Evolutionary conservation across 2,113 vertebrate genomes (phyloP).

Genomic region (Ramphastos sulfuratus): DNA sequence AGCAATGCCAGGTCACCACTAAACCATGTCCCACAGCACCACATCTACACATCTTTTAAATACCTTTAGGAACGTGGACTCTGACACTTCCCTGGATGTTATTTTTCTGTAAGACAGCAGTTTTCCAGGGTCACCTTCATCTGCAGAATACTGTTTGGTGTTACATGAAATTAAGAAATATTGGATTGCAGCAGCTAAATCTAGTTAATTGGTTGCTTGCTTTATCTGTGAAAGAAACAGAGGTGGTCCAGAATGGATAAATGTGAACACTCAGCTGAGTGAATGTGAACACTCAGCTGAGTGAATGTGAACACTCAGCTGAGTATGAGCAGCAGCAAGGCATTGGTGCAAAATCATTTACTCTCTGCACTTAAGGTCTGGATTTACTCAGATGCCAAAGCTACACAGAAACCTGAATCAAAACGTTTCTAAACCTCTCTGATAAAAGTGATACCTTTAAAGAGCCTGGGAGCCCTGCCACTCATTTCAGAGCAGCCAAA

Average conservation of each 20-base stretch:
- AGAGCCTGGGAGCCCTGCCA: not conserved
- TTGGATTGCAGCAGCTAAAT: not conserved
- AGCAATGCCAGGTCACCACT: too few relatives aligned
- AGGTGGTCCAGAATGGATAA: not conserved
- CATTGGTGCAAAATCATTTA: not conserved
- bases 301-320: not conserved
- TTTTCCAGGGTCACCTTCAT: not conserved
- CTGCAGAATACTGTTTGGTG: not conserved
- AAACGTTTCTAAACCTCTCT: not conserved
- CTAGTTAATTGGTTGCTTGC: not conserved
- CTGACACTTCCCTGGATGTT: too few relatives aligned
- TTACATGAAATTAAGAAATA: not conserved
- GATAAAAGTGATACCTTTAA: not conserved
- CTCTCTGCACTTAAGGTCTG: not conserved
- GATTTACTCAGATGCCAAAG: not conserved
- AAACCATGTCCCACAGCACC: too few relatives aligned
- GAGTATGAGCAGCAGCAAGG: not conserved
- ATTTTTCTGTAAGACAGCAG: not conserved
- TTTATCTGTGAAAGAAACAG: not conserved
- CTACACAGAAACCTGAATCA: not conserved
- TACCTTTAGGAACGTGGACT: too few relatives aligned
- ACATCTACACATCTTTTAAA: too few relatives aligned
- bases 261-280: not conserved
- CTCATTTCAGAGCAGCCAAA: slow-evolving; percentile 2
- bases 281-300: not conserved